phyloP scores from a whole-genome alignment of 2,888 invertebrate species.

The Diadromus collaris region DNA sequence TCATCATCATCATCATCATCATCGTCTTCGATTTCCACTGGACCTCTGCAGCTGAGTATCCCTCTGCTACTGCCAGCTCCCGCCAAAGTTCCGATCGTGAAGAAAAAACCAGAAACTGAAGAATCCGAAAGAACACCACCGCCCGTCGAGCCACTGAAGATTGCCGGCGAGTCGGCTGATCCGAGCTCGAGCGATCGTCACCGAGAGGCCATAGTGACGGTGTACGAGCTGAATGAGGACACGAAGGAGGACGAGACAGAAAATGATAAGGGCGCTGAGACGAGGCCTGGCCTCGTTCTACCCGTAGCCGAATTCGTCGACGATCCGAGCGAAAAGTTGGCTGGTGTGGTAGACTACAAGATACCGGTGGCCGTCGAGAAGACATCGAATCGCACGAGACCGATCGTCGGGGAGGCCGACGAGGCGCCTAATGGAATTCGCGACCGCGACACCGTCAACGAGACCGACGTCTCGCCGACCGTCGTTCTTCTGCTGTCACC shows the following conservation, averaged over 20 bases:
- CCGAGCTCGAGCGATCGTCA: slow-evolving; percentile 14
- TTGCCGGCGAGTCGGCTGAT: slow-evolving; percentile 20
- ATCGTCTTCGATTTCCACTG: slow-evolving; percentile 57
- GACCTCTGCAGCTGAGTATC: slow-evolving; percentile 77
- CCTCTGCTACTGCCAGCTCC: slow-evolving; percentile 65
- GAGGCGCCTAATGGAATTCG: slow-evolving; percentile 15
- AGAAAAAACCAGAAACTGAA: slow-evolving; percentile 4
- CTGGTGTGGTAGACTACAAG: slow-evolving; percentile 72
- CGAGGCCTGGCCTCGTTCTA: slow-evolving; percentile 55
- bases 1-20: slow-evolving; percentile 31
- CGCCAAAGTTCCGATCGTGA: slow-evolving; percentile 24
- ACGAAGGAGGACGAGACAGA: slow-evolving; percentile 31
- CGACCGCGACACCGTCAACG: slow-evolving; percentile 8
- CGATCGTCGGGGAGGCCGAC: neutral
- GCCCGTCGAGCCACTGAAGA: slow-evolving; percentile 10
- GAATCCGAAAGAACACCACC: slow-evolving; percentile 1
- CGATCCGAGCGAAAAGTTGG: slow-evolving; percentile 67
- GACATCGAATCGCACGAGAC: slow-evolving; percentile 29
- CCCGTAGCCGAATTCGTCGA: slow-evolving; percentile 72
- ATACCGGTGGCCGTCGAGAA: slow-evolving; percentile 63
- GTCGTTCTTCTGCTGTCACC: slow-evolving; percentile 70
- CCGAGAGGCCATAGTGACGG: slow-evolving; percentile 44
- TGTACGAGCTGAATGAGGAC: slow-evolving; percentile 55
- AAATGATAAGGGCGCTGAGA: slow-evolving; percentile 23
- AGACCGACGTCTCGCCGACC: slow-evolving; percentile 60